Evolutionary conservation across 2,113 vertebrate species (phyloP).

Genomic region (Anthoscopus minutus): DNA sequence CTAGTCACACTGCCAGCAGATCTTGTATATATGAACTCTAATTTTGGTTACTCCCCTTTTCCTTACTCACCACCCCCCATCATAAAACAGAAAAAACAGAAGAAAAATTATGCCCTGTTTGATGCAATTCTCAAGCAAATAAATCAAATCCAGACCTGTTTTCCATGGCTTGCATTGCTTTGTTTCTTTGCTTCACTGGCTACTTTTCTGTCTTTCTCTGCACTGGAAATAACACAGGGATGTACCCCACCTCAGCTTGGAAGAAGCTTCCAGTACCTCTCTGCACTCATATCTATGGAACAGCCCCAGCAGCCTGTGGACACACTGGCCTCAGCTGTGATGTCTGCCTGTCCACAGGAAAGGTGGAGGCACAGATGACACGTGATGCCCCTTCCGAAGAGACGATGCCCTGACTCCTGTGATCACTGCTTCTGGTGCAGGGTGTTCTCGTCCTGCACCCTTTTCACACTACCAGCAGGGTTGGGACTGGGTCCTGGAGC

Average conservation of each 20-base stretch:
- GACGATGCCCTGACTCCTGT: background rate
- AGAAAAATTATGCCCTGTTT: background rate
- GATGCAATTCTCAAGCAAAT: background rate
- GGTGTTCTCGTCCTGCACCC: background rate
- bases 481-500: background rate
- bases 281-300: background rate
- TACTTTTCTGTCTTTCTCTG: background rate
- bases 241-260: background rate
- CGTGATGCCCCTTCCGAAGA: background rate
- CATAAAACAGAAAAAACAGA: background rate
- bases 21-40: background rate
- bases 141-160: background rate
- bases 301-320: background rate
- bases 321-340: background rate
- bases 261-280: background rate
- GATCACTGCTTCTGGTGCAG: background rate
- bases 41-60: background rate
- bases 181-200: background rate
- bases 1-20: background rate
- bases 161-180: background rate
- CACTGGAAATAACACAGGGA: background rate
- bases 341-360: background rate
- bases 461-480: background rate
- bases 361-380: background rate
- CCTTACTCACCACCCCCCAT: fast-evolving